phyloP scores from a whole-genome alignment of 92 coral and sea anemone species.

The Bergia sp. region DNA sequence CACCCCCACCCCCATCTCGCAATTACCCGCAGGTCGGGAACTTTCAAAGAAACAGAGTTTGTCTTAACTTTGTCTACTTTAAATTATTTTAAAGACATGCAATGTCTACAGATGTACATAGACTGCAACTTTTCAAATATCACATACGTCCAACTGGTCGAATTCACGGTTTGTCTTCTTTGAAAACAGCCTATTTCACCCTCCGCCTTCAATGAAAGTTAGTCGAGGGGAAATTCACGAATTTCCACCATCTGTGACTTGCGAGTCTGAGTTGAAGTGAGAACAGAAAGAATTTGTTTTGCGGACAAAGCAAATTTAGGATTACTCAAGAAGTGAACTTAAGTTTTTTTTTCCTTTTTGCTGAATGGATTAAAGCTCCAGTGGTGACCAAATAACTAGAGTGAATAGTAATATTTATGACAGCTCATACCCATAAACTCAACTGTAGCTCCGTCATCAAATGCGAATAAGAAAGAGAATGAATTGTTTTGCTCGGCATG shows the following conservation, averaged over 20 bases:
- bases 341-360: too few species aligned
- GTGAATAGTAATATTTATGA: background rate
- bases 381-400: background rate
- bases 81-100: background rate
- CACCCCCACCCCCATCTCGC: background rate
- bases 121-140: background rate
- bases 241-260: background rate
- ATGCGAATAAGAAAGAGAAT: background rate
- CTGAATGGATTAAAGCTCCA: background rate
- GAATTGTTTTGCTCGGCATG: background rate
- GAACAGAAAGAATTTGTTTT: too few species aligned
- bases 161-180: background rate
- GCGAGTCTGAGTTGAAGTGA: background rate
- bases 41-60: conserved; percentile 16
- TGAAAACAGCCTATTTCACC: too few species aligned
- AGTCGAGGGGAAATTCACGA: background rate
- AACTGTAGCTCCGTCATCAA: background rate
- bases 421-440: background rate
- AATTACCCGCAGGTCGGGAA: conserved; percentile 43
- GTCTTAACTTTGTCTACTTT: background rate
- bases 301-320: background rate
- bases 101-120: background rate
- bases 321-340: background rate
- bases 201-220: too few species aligned
- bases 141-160: background rate